Evolutionary conservation across 2,888 invertebrate genomes (phyloP), one percentile per base, ranked within the genome.

Genomic region (Eupsilia transversa): DNA sequence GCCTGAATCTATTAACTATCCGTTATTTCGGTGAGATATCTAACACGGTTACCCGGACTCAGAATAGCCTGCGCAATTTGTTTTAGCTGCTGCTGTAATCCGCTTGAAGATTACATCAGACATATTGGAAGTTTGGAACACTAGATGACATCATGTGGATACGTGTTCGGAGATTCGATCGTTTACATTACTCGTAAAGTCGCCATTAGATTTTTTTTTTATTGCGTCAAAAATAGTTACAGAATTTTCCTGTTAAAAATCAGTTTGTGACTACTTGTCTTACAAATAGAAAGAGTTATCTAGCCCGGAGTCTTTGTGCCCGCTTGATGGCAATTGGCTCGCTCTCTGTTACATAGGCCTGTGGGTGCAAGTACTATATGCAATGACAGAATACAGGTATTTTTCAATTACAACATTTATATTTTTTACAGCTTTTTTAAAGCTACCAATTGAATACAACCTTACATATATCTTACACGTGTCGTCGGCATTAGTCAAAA

Each of bases 71-170:
- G 30, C 33, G n/a, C 27, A 12, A 17, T 35, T 67, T 10, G 14
- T 59, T 59, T 27, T 14, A 27, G 33, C 7, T 33, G 46, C 5
- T 67, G 0, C 27, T 49, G 67, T 35, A 68, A 75, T 14, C 49
- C 23, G 6, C n/a, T 20, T 5, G 1, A 23, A 35, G 41, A 75
- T 76, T 75, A 60, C 75, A 76, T 75, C 77, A 76, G 76, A 30
- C 1, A 23, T 7, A 46, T 56, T 17, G 17, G 17, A 35, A 35
- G 52, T 52, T 52, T 3, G 9, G 17, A 69, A 23, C 35, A 70
- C 30, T 10, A 6, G 3, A 9, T 76, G 56, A 61, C 77, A 70
- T 77, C 76, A 77, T 41, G 17, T 27, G 33, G 2, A 14, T 38
- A 46, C 77, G 69, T 61, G 54, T 23, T 38, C 30, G 17, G 23